Conservation (phyloP, 2,888 invertebrate species). For the Zele albiditarsus region DNA sequence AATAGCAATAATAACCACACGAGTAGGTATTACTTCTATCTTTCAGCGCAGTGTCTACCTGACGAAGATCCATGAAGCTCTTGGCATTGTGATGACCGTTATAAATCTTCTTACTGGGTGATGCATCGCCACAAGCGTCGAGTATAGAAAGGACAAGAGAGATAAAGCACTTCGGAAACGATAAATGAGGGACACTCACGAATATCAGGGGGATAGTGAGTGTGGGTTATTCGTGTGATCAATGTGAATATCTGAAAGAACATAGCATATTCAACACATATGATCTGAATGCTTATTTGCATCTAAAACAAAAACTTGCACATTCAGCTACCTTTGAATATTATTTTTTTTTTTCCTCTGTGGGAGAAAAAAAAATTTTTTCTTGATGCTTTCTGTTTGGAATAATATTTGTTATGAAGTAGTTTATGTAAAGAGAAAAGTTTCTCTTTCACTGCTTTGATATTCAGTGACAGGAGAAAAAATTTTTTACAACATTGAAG, state of each 20-base stretch:
- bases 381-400: no score
- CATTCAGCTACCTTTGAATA: neutral
- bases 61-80: constrained; percentile 13
- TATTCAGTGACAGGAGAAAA: neutral
- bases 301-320: neutral
- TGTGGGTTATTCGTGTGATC: neutral
- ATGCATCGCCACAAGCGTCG: neutral
- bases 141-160: neutral
- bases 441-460: neutral
- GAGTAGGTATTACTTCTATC: neutral
- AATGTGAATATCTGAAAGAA: neutral
- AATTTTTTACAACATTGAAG: neutral
- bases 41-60: neutral
- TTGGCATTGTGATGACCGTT: neutral
- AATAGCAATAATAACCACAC: neutral
- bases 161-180: constrained; percentile 6
- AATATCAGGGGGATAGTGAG: neutral
- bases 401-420: no score
- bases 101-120: constrained; percentile 19
- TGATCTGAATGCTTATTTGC: neutral
- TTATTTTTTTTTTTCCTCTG: no score
- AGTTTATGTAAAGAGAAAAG: neutral
- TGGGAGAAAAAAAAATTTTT: no score
- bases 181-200: constrained; percentile 5
- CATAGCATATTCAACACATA: neutral